phyloP scores from a whole-genome alignment of 2,888 invertebrate species.

The Shargacucullia verbasci region DNA sequence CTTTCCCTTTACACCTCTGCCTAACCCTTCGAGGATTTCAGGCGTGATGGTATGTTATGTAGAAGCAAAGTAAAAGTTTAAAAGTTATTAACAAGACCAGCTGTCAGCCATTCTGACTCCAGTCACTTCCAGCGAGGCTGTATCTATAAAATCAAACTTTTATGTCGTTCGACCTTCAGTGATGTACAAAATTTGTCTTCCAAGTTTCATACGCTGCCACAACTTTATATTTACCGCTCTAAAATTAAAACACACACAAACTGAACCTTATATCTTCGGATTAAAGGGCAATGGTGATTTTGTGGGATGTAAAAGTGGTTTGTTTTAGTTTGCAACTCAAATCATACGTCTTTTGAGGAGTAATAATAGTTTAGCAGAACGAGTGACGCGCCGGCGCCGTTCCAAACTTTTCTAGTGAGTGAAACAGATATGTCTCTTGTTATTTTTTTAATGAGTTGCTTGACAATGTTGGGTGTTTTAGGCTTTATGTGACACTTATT shows the following conservation, averaged over 20 bases:
- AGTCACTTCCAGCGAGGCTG: not conserved
- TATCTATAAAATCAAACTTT: slow-evolving; percentile 34
- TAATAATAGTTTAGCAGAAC: slow-evolving; percentile 38
- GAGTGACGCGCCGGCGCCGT: slow-evolving; percentile 38
- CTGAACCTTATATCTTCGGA: slow-evolving; percentile 11
- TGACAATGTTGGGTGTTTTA: not conserved
- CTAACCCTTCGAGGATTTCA: too few relatives aligned
- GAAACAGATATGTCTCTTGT: slow-evolving; percentile 16
- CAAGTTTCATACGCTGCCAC: slow-evolving; percentile 21
- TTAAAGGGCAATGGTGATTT: not conserved
- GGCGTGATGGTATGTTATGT: too few relatives aligned
- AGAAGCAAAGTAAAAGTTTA: too few relatives aligned
- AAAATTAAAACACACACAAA: not conserved
- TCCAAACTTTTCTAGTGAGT: slow-evolving; percentile 21
- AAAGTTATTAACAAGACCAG: too few relatives aligned
- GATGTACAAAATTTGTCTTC: slow-evolving; percentile 38
- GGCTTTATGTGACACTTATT: too few relatives aligned
- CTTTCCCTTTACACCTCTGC: too few relatives aligned
- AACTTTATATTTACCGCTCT: not conserved
- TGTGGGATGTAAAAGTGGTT: not conserved
- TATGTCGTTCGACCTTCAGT: slow-evolving; percentile 16
- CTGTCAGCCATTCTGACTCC: not conserved
- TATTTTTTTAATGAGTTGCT: slow-evolving; percentile 38
- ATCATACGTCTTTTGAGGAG: slow-evolving; percentile 25
- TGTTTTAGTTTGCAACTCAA: slow-evolving; percentile 17